Conservation (phyloP, 1,140 invertebrate species). For the Steinernema feltiae region DNA sequence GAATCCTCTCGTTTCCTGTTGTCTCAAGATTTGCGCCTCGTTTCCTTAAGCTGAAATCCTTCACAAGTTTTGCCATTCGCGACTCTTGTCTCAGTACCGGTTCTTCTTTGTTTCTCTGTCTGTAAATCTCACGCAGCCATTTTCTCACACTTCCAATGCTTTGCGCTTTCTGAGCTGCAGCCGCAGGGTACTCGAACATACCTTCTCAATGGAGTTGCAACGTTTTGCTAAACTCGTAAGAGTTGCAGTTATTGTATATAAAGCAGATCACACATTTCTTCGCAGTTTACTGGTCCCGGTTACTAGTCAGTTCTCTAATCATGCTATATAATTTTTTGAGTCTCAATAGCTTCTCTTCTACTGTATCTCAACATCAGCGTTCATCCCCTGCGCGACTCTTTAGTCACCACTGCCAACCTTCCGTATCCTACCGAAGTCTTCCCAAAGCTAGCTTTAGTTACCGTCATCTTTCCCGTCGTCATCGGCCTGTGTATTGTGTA, state of each 20-base stretch:
- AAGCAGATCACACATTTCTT: not conserved
- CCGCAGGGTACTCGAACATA: not conserved
- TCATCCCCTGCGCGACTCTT: too few species aligned
- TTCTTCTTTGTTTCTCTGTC: not conserved
- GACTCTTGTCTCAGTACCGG: too few species aligned
- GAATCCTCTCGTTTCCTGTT: not conserved
- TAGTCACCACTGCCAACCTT: not conserved
- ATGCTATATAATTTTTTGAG: not conserved
- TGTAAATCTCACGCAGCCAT: not conserved
- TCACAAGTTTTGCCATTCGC: too few species aligned
- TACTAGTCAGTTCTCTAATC: not conserved
- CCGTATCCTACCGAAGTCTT: not conserved
- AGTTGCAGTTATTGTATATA: not conserved
- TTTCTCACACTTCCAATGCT: not conserved
- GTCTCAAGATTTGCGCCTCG: not conserved
- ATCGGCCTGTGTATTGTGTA: not conserved
- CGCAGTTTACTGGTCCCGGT: not conserved
- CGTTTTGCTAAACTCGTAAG: not conserved
- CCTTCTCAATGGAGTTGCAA: not conserved
- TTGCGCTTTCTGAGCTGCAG: not conserved
- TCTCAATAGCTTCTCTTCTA: not conserved
- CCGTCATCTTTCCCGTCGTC: not conserved
- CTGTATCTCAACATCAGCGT: too few species aligned
- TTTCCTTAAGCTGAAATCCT: not conserved
- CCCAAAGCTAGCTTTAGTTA: not conserved